Evolutionary conservation across 2,888 invertebrate species (phyloP), one percentile per base, ranked within the genome.

Genomic region (Cinara cedri): DNA sequence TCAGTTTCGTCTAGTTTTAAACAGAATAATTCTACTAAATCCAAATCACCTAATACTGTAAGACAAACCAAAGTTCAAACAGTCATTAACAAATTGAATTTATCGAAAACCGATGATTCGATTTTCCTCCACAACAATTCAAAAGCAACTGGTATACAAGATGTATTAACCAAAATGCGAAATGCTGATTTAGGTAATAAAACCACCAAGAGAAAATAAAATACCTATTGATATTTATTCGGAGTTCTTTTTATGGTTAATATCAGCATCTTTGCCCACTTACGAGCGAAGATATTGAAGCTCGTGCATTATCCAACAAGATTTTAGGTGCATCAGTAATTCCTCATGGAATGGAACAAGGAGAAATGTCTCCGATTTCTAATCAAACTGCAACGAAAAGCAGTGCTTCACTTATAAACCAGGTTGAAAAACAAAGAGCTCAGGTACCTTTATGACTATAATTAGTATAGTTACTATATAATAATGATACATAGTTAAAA

Each of bases 291-390:
- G 93, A 93, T 86, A 86, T 88, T 55, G 91, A 92, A 86, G 93
- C 92, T 55, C 89, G 92, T 80, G 90, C 91, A 82, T 88, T 93
- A 83, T 88, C 93, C 72, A 94, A 94, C 87, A 93, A 93, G 88
- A 93, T 93, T 87, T 88, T 94, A 72, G 93, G 93, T 81, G 92
- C 93, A 82, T 91, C 92, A 84, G 92, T 93, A 83, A 90, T 93
- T 81, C 90, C 94, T 88, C 90, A 91, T 75, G 93, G 93, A 83
- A 91, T 93, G 88, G 93, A 93, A 87, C 85, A 86, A 44, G 84
- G 84, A 24, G 84, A 83, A 74, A 84, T 84, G 49, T 83, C 83
- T n/a, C 83, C 83, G 19, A 82, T 83, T 54, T 80, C 72, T 63
- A 26, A 76, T 62, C 21, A 65, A 19, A 26, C 26, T 1, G 24